Percentiles rank a stretch among this genome's conserved stretches.
Evolutionary conservation across 1,140 invertebrate genomes (phyloP).

Genomic region (Drosophila yakuba): DNA sequence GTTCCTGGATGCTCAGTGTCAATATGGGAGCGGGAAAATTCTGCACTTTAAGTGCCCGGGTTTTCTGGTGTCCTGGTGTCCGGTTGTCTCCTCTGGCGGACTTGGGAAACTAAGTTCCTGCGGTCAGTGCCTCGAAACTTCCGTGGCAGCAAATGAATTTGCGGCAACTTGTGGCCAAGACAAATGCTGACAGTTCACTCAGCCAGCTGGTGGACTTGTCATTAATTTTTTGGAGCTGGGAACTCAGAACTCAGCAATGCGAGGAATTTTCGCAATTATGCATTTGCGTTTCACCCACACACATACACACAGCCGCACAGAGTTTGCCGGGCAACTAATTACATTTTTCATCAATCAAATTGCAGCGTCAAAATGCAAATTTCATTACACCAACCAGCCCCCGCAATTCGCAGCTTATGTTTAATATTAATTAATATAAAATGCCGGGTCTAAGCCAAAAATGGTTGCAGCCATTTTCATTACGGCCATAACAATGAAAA

Average conservation of each 20-base stretch:
- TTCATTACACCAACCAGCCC: slow-evolving; percentile 26
- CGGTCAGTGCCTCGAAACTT: slow-evolving; percentile 28
- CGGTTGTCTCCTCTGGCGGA: background rate
- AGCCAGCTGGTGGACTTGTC: slow-evolving; percentile 23
- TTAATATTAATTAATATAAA: slow-evolving; percentile 82
- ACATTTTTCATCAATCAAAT: slow-evolving; percentile 80
- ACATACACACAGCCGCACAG: background rate
- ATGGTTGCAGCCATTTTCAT: slow-evolving; percentile 72
- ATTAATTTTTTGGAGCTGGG: slow-evolving; percentile 18
- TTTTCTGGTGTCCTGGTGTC: too few relatives aligned
- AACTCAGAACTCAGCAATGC: background rate
- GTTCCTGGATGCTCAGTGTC: slow-evolving; percentile 17
- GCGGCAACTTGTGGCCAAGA: slow-evolving; percentile 30
- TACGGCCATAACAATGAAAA: slow-evolving; percentile 74
- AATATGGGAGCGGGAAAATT: slow-evolving; percentile 19
- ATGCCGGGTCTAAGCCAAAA: slow-evolving; percentile 67
- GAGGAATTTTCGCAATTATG: slow-evolving; percentile 21
- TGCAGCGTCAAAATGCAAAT: slow-evolving; percentile 65
- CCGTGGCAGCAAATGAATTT: slow-evolving; percentile 28
- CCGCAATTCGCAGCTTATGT: slow-evolving; percentile 31
- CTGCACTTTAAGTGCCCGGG: slow-evolving; percentile 27
- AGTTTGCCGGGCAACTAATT: slow-evolving; percentile 48
- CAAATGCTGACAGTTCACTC: slow-evolving; percentile 42
- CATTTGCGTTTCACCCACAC: slow-evolving; percentile 1
- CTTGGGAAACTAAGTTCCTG: slow-evolving; percentile 1